Base-by-base conservation (phyloP, 2,113 vertebrate genomes). In the Xiphias gladius region DNA sequence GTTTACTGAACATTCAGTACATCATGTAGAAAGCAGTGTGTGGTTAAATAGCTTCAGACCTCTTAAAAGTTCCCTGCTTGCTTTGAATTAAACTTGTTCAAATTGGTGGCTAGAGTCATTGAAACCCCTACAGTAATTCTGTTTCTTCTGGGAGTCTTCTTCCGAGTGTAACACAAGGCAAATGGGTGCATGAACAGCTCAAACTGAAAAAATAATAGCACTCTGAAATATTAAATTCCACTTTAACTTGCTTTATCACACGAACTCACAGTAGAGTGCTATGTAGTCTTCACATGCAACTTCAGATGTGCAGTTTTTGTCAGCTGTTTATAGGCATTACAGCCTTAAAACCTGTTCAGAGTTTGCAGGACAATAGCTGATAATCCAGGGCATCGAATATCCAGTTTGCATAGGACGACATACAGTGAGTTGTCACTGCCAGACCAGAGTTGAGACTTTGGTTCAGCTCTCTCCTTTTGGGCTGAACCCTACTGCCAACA, bases 71-170 rank as follows among this genome's bases (percentile, higher is more conserved):
- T 93, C 82, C 90, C 91, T 85, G 93, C 87, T 92, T 94, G 91
- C 85, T 90, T 95, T 94, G 88, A 95, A 95, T 95, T 94, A 91
- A 95, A 95, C 92, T 93, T 95, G 93, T 96, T 95, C 87, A 89
- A 95, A 95, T 94, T 95, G 91, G 90, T 94, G 91, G 94, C 94
- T 84, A 30, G 89, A 90, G 86, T 88, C 81, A 92, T 96, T 95
- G 92, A 94, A 90, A 92, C 90, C 82, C 75, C 86, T 87, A 88
- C 83, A 94, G 92, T 95, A 77, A 94, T 88, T 93, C 80, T 90
- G 82, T 84, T 94, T 92, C 86, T 76, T 52, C 52, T 67, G 37
- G 32, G 82, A 65, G 19, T 37, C 48, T 22, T 28, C 73, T 52
- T 54, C 22, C 2, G 7, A 91, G 93, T 95, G 91, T 87, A 85